Evolutionary conservation across 2,797 vertebrate species (phyloP), one percentile per base, ranked within the genome.

Genomic region (Austrolebias charrua): DNA sequence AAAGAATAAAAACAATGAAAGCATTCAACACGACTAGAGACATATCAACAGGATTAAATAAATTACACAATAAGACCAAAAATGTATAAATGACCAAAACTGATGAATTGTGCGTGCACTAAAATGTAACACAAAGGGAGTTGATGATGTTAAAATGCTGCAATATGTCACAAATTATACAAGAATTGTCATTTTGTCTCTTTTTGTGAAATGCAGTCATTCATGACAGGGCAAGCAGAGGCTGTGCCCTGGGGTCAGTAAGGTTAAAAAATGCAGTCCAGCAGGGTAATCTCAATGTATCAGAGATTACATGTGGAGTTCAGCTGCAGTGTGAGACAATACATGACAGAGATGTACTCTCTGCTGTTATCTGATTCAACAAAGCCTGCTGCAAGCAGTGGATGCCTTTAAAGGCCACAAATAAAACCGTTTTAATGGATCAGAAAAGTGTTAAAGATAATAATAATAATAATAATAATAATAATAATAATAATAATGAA

Each of bases 351-450:
- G 28, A 35, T 46, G 10, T 11, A 29, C 15, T 60, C 60, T 73
- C 45, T 63, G 14, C 2, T 42, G 4, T 61, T 55, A 19, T 35
- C 31, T 55, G 55, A 31, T 55, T 66, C 0, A 69, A 5, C 45
- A 65, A 52, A 54, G 64, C 20, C 47, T 40, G 40, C n/a, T 50
- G 6, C 35, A 78, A 44, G 47, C 57, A 70, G 33, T 16, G 11
- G 12, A 14, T 19, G 43, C 11, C 48, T 63, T 62, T 9, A 54
- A 61, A 38, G 58, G 6, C 18, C 24, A 33, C 48, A 52, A 46
- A 50, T 44, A 20, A 33, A 47, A 50, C 5, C 38, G 12, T 0
- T 12, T 40, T 11, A 40, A 20, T 18, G 53, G 29, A 6, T 12
- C 20, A 35, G 20, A 54, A 28, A 45, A 4, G 33, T 9, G n/a